Evolutionary conservation across 2,113 vertebrate species (phyloP), one percentile per base, ranked within the genome.

Genomic region (Macaca nemestrina): DNA sequence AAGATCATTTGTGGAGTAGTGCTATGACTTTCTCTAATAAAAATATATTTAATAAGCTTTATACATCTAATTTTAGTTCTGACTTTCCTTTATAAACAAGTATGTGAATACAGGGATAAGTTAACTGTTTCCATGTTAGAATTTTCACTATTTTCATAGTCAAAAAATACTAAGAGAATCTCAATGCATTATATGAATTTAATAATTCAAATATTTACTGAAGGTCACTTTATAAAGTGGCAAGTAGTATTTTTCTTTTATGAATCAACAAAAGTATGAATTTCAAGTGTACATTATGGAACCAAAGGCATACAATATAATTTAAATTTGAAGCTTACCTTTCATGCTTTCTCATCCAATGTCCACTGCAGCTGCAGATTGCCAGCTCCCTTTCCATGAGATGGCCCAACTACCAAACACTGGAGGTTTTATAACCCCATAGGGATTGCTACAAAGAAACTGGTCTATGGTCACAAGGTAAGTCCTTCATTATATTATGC

Each of bases 321-420:
- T 98, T 55, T 96, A 48, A 91, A 30, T 59, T 90, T 96, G 90
- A 98, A 97, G 97, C 98, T 98, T 98, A 99, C 98, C 98, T 98
- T 96, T 95, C 67, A 95, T 81, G 97, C 92, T 98, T 98, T 98
- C 90, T 97, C 82, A 95, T 97, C 98, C 98, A 98, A 98, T 97
- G 98, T 99, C 98, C 98, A 98, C 96, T 98, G 98, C 98, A 99
- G 98, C 98, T 98, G 97, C 96, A 98, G 98, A 98, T 98, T 98
- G 98, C 98, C 98, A 97, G 98, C 98, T 98, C 98, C 98, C 98
- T 98, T 98, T 99, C 98, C 76, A 95, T 92, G 48, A 98, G 96
- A 98, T 96, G 97, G 52, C 95, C 91, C 97, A 98, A 92, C n/a
- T 98, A 86, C 94, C 45, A 94, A 64, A 97, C 93, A 96, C 93